Conservation (phyloP, 92 coral and sea anemone genomes). For the Epizoanthus fatuus region DNA sequence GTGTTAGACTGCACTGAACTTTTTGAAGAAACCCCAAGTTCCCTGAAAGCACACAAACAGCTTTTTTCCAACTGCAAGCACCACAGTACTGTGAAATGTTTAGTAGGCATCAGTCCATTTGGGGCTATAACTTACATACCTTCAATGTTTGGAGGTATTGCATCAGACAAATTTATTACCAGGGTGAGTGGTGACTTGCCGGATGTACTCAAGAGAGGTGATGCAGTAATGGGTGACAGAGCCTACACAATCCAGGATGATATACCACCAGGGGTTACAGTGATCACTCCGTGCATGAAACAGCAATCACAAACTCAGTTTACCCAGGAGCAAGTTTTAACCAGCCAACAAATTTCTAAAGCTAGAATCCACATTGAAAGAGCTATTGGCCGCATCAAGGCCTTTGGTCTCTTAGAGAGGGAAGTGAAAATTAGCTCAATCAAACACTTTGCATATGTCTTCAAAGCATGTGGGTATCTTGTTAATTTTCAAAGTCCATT, state of each 20-base stretch:
- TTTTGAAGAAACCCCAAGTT: constrained; percentile 56
- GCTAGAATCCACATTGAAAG: constrained; percentile 47
- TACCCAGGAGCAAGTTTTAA: constrained; percentile 19
- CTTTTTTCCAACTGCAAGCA: constrained; percentile 49
- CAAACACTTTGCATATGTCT: neutral
- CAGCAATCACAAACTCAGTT: constrained; percentile 27
- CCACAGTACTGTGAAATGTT: constrained; percentile 48
- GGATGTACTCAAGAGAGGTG: constrained; percentile 45
- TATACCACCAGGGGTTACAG: constrained; percentile 7
- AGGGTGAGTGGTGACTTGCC: constrained; percentile 36
- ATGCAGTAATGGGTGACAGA: constrained; percentile 40
- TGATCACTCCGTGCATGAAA: constrained; percentile 29
- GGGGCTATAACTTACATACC: constrained; percentile 43
- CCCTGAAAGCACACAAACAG: constrained; percentile 36
- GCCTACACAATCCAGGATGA: constrained; percentile 41
- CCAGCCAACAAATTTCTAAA: constrained; percentile 25
- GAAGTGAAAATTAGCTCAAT: no score
- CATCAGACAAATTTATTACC: constrained; percentile 30
- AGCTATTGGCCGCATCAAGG: constrained; percentile 46
- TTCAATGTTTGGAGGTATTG: constrained; percentile 38
- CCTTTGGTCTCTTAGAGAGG: constrained; percentile 29
- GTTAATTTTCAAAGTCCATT: constrained; percentile 26
- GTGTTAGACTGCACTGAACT: constrained; percentile 51
- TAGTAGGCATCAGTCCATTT: constrained; percentile 46
- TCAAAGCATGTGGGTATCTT: neutral